Conservation (phyloP, 2,113 vertebrate genomes). For the Microcebus ravelobensis region DNA sequence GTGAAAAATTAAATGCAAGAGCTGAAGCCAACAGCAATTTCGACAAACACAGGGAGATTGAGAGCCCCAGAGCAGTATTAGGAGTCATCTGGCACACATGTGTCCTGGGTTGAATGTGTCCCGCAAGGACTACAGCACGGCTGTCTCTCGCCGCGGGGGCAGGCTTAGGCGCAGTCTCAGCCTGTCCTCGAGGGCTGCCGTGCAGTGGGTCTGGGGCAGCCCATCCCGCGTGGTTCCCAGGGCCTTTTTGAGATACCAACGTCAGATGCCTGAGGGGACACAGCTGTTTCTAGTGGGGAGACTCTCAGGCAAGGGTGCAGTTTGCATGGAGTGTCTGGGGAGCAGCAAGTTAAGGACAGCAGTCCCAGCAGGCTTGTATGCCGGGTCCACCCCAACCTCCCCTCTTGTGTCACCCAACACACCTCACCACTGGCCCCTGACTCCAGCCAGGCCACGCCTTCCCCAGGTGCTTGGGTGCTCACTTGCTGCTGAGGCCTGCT, state of each 20-base stretch:
- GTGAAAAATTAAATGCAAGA: conserved; percentile 70
- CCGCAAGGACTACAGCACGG: not conserved
- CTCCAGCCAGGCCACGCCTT: rapidly evolving
- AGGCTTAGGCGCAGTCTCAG: not conserved
- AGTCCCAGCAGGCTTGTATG: not conserved
- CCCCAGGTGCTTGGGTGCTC: not conserved
- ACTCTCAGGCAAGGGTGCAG: not conserved
- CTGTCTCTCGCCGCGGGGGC: not conserved
- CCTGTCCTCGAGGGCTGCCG: not conserved
- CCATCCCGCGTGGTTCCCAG: rapidly evolving
- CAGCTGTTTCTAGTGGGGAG: not conserved
- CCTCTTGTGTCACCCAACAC: not conserved
- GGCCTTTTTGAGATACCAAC: not conserved
- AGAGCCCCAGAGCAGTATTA: conserved; percentile 45
- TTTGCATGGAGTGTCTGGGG: not conserved
- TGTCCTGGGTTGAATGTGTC: not conserved
- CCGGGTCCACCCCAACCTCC: not conserved
- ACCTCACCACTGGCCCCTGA: not conserved
- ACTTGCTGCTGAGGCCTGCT: not conserved
- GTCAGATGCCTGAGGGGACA: not conserved
- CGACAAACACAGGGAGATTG: not conserved
- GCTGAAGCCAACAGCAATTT: conserved; percentile 64
- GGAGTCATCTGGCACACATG: conserved; percentile 3
- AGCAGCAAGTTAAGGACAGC: not conserved
- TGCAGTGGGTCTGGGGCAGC: not conserved